These are phyloP conservation scores for Zelleria hepariella DNA, from an alignment of 2,888 invertebrate species.

Conservation along the genomic window DNA sequence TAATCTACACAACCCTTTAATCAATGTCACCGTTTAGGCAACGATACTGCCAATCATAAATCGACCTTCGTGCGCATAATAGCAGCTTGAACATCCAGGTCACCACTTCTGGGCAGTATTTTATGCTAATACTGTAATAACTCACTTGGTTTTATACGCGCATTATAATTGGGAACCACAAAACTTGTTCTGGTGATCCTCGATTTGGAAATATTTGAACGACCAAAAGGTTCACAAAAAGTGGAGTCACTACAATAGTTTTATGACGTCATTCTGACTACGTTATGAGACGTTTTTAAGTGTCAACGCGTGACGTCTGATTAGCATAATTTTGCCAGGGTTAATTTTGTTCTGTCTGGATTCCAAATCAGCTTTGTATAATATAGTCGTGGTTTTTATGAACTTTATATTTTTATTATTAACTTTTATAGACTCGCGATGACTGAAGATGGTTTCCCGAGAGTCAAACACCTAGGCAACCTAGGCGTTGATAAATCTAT, in stretches of 20 bases:
- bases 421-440: no score
- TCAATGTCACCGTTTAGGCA: slow-evolving; percentile 49
- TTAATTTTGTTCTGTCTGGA: neutral
- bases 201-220: neutral
- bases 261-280: neutral
- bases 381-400: no score
- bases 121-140: slow-evolving; percentile 46
- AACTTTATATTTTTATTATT: no score
- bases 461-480: no score
- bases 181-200: neutral
- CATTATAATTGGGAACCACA: slow-evolving; percentile 8
- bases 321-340: neutral
- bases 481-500: no score
- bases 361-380: neutral
- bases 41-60: slow-evolving; percentile 19
- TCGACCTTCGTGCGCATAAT: slow-evolving; percentile 29
- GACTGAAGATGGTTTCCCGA: no score
- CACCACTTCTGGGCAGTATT: slow-evolving; percentile 50
- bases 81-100: slow-evolving; percentile 25
- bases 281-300: neutral
- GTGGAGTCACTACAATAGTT: neutral
- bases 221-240: neutral
- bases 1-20: neutral
- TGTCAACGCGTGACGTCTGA: neutral
- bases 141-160: slow-evolving; percentile 32